Base-by-base conservation (phyloP, 2,888 invertebrate species). In the Oeneis ivallda region DNA sequence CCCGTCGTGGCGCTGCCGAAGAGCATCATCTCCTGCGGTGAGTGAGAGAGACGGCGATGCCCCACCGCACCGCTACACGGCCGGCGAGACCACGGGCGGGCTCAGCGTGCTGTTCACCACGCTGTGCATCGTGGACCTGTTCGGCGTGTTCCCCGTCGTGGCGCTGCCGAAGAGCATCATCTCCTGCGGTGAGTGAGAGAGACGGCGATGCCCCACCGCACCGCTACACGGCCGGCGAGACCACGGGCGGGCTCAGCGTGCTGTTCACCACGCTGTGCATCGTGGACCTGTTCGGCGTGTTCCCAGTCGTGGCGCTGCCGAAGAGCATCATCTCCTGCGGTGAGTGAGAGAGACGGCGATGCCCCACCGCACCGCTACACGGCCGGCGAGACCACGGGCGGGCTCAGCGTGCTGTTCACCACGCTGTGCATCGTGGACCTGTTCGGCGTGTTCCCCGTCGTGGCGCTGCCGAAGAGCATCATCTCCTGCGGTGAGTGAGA, bases 91-190 rank as follows among this genome's bases (percentile, higher is more conserved):
- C 5, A 83, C 82, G 0, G 87, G 86, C 0, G 94, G 94, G 0
- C 90, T 96, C 6, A 95, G 95, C 41, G 89, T 95, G 3, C 80
- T 95, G 56, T 95, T 96, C 79, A 94, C 96, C 0, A 91, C 95
- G 13, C 88, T 96, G 49, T 96, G 96, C 81, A 94, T 97, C 34
- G 92, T 97, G 17, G 96, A 96, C 81, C 93, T 96, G 54, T 96
- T 97, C 78, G 97, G 96, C 49, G 96, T 97, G 0, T 96, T 96
- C 78, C 96, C 96, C 0, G 94, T 97, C 1, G 93, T 97, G 13
- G 94, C 96, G 0, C 82, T 97, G 65, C 96, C 96, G 0, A 94
- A 95, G 72, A 93, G 95, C 34, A 93, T 97, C 26, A 94, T 96
- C 54, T 93, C 94, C 72, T 95, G 96, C 79, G 96, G 96, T 95